These are phyloP conservation scores for Microplitis manilae DNA, from an alignment of 2,888 invertebrate genomes.

Conservation along the genomic window DNA sequence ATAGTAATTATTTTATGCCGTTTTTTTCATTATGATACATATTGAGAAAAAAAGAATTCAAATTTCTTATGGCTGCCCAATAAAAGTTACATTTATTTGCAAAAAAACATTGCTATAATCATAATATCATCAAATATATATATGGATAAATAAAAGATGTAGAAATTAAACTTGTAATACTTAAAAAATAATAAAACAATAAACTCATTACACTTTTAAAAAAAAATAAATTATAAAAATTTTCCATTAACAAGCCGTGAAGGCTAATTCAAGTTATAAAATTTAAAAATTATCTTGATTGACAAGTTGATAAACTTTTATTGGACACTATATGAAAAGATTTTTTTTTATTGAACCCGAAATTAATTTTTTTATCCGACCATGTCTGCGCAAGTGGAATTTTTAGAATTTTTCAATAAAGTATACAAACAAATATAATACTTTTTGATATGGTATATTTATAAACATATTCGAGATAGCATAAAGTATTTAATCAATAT, in stretches of 20 bases:
- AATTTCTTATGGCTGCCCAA: no score
- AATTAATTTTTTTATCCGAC: not conserved
- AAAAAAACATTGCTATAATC: no score
- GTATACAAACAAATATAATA: not conserved
- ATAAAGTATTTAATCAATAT: not conserved
- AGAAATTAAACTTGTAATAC: no score
- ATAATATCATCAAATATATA: no score
- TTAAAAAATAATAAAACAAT: no score
- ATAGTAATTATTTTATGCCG: no score
- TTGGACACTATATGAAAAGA: not conserved
- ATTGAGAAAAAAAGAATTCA: no score
- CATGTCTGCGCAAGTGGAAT: not conserved
- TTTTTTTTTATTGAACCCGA: not conserved
- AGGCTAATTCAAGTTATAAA: not conserved
- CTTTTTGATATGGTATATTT: not conserved
- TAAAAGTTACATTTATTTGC: no score
- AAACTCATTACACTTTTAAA: no score
- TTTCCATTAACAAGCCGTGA: not conserved
- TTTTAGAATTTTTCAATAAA: not conserved
- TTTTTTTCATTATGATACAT: no score
- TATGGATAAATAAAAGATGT: no score
- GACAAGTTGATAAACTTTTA: not conserved
- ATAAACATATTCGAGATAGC: not conserved
- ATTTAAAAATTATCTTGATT: not conserved
- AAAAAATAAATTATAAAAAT: not conserved